Conservation (phyloP, 2,888 invertebrate species). For the Tachina fera region DNA sequence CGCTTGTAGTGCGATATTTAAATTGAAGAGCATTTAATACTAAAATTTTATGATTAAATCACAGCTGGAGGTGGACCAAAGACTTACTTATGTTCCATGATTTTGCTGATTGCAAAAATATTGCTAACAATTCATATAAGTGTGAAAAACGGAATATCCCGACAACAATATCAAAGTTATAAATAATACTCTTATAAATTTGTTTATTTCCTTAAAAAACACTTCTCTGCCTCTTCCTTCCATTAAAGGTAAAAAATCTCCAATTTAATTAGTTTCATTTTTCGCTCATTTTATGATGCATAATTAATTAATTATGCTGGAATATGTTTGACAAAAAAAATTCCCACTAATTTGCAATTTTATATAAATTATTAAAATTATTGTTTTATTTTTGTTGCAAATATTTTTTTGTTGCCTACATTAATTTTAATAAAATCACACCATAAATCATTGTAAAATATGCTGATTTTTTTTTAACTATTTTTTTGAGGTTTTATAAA, state of each 20-base stretch:
- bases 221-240: too few species aligned
- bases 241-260: background rate
- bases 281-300: background rate
- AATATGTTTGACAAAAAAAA: background rate
- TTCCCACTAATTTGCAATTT: background rate
- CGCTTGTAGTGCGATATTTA: too few species aligned
- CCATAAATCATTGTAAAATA: constrained; percentile 16
- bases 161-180: too few species aligned
- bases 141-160: too few species aligned
- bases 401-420: background rate
- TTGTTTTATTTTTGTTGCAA: background rate
- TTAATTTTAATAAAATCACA: constrained; percentile 38
- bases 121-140: too few species aligned
- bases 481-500: constrained; percentile 2
- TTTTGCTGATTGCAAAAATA: too few species aligned
- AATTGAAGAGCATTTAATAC: too few species aligned
- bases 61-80: too few species aligned
- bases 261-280: constrained; percentile 26
- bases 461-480: background rate
- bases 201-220: background rate
- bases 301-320: constrained; percentile 6
- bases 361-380: constrained; percentile 33
- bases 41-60: too few species aligned
- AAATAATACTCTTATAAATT: background rate
- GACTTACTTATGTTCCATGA: too few species aligned